Evolutionary conservation across 2,888 invertebrate genomes (phyloP).

Genomic region (Athetis lepigone): DNA sequence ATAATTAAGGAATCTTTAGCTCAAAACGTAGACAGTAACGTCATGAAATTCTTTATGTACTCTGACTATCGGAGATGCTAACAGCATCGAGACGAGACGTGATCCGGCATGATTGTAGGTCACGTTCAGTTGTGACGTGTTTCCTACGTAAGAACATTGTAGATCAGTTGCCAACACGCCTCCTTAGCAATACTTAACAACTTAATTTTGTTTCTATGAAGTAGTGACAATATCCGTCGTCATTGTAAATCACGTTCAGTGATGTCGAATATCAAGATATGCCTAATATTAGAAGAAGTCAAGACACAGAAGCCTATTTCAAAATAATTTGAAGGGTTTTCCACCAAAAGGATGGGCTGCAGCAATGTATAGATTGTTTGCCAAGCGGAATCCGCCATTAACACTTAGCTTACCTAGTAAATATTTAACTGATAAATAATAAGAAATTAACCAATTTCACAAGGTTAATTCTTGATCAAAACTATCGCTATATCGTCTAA

Average conservation of each 20-base stretch:
- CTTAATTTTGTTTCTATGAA: too few relatives aligned
- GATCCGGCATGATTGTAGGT: constrained; percentile 14
- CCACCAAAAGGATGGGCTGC: not conserved
- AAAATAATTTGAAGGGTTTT: not conserved
- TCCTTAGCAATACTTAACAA: constrained; percentile 7
- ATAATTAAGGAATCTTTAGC: constrained; percentile 16
- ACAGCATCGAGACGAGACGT: constrained; percentile 9
- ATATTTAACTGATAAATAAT: too few relatives aligned
- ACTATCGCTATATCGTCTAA: too few relatives aligned
- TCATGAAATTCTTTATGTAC: constrained; percentile 1
- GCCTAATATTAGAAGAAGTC: not conserved
- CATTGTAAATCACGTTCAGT: not conserved
- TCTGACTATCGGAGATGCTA: constrained; percentile 9
- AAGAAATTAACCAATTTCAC: not conserved
- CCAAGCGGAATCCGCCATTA: too few relatives aligned
- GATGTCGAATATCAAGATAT: not conserved
- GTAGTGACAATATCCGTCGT: not conserved
- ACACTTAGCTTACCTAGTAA: too few relatives aligned
- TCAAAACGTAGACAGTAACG: not conserved
- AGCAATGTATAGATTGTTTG: constrained; percentile 1
- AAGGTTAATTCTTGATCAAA: too few relatives aligned
- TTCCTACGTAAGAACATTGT: not conserved
- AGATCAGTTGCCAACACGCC: constrained; percentile 14
- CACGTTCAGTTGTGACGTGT: constrained; percentile 17
- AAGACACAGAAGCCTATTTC: not conserved